Percentiles rank a stretch among this genome's conserved stretches.
Conservation (phyloP, 2,113 vertebrate species). For the Corythornis madagascariensis region DNA sequence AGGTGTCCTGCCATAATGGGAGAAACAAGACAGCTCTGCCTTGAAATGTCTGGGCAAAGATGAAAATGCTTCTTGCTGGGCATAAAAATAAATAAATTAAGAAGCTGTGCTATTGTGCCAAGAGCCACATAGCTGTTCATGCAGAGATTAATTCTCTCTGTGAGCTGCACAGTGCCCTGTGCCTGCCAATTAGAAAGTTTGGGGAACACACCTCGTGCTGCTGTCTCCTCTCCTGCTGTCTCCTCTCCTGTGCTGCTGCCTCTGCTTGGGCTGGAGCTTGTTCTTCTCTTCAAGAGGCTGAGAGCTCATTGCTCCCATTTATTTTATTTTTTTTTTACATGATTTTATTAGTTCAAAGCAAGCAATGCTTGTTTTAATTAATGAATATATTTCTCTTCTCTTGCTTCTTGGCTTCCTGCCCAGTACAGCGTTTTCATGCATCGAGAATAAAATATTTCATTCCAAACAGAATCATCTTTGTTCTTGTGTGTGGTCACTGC, state of each 20-base stretch:
- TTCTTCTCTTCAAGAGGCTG: neutral
- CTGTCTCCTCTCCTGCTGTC: neutral
- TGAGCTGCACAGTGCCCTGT: neutral
- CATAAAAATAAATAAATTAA: neutral
- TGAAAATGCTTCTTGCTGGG: conserved; percentile 13
- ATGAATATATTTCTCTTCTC: conserved; percentile 30
- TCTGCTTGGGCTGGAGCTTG: neutral
- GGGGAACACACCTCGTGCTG: neutral
- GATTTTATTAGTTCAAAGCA: conserved; percentile 42
- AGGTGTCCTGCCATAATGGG: conserved; percentile 8
- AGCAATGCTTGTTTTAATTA: conserved; percentile 55
- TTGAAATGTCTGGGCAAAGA: conserved; percentile 47
- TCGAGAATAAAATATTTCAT: neutral
- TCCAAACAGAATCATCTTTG: conserved; percentile 34
- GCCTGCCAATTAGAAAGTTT: neutral
- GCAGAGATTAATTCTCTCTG: neutral
- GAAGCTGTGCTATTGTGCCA: conserved; percentile 39
- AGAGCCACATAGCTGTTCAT: neutral
- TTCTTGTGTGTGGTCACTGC: conserved; percentile 2
- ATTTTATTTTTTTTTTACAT: neutral
- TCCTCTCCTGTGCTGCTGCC: neutral
- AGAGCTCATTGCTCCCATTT: neutral
- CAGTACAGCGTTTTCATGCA: neutral
- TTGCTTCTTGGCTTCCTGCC: conserved; percentile 35
- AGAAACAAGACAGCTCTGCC: conserved; percentile 42